These are phyloP conservation scores for Coptodon bakossiorum DNA, from an alignment of 2,113 vertebrate genomes.

Conservation along the genomic window DNA sequence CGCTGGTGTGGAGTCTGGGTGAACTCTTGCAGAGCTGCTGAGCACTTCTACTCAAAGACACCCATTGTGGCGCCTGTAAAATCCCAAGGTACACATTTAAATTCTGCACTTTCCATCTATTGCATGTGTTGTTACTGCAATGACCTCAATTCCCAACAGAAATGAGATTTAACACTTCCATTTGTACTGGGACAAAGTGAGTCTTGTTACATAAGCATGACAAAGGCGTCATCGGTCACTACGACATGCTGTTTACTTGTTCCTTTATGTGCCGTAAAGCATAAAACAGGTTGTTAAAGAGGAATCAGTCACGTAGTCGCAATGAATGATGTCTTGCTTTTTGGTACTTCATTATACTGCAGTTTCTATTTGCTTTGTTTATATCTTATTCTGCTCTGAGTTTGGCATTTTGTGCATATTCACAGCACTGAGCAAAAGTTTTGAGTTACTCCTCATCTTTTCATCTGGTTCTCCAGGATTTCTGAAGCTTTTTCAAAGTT, in stretches of 20 bases:
- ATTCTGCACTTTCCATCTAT: background rate
- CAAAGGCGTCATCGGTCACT: background rate
- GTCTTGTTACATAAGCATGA: background rate
- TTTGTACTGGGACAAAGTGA: background rate
- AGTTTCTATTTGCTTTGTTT: background rate
- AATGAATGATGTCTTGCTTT: background rate
- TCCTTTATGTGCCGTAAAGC: background rate
- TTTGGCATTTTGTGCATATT: background rate
- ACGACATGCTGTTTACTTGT: background rate
- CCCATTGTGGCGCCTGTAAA: background rate
- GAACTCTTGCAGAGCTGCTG: background rate
- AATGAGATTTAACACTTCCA: background rate
- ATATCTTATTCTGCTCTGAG: background rate
- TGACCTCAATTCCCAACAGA: background rate
- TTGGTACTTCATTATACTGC: background rate
- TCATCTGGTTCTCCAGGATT: background rate
- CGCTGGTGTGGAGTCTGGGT: constrained; percentile 3
- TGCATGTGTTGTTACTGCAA: background rate
- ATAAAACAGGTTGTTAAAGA: background rate
- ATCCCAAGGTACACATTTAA: background rate
- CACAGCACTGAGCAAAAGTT: background rate
- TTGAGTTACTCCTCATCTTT: background rate
- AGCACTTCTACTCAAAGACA: background rate
- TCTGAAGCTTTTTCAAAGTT: background rate
- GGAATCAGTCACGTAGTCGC: background rate